Evolutionary conservation across 2,888 invertebrate genomes (phyloP).

Genomic region (Campoplex nolae): DNA sequence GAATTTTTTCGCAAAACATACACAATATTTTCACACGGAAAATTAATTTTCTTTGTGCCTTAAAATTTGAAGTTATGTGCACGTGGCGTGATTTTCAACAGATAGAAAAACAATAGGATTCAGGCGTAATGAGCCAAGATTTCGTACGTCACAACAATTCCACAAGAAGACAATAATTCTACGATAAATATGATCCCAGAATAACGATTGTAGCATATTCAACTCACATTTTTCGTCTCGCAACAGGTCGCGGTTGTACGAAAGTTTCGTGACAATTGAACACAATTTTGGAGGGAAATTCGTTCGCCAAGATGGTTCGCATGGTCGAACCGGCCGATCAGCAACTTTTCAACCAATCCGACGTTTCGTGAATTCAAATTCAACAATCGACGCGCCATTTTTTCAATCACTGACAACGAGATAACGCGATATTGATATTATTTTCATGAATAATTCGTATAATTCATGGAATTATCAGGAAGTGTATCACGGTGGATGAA

Average conservation of each 20-base stretch:
- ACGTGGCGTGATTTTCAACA: neutral
- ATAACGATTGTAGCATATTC: neutral
- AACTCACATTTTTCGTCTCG: conserved; percentile 72
- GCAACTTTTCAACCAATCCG: conserved; percentile 76
- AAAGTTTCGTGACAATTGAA: conserved; percentile 50
- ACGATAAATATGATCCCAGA: neutral
- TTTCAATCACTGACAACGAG: conserved; percentile 25
- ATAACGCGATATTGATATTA: neutral
- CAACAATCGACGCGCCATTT: conserved; percentile 73
- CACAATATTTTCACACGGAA: neutral
- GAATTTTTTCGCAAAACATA: neutral
- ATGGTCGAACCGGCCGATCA: conserved; percentile 59
- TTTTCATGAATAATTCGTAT: neutral
- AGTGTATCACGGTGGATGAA: neutral
- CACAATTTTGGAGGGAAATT: conserved; percentile 66
- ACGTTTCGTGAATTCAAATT: conserved; percentile 73
- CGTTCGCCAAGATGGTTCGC: conserved; percentile 66
- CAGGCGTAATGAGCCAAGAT: neutral
- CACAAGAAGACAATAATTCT: neutral
- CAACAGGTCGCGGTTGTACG: conserved; percentile 70
- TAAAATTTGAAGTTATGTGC: neutral
- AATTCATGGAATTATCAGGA: neutral
- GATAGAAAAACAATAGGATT: neutral
- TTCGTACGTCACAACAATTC: neutral
- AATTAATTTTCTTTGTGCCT: neutral